Base-by-base conservation (phyloP, 2,888 invertebrate species). In the Erebia aethiops region DNA sequence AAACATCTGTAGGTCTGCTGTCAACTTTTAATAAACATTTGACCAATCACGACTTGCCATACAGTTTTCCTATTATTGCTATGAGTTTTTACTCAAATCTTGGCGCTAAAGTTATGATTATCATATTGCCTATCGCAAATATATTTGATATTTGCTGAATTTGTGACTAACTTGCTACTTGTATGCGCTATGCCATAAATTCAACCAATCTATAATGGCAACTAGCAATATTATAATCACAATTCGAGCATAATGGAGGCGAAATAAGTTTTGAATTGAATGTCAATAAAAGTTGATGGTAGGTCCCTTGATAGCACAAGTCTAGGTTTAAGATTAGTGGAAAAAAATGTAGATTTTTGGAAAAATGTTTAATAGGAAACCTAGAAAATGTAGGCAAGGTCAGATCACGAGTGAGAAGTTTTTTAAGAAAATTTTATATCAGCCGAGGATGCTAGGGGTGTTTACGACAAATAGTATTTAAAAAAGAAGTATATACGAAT, bases 341-440 rank as follows among this genome's bases (percentile, higher is more conserved):
- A 86, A 86, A 88, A 86, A 87, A 84, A 82, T 81, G 87, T 92
- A 92, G 92, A 87, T 89, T 93, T 92, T 93, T 93, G 90, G 92
- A 92, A 84, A 90, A 86, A 91, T 92, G 91, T 93, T 92, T 91
- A 89, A 86, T 89, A 91, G 88, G 84, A 83, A 73, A 75, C 71
- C 81, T 87, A 86, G 84, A 78, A 77, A 79, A 80, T 69, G 75
- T 81, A 81, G 78, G 81, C 72, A 75, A 71, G 83, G 84, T 79
- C 83, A 84, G 86, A 88, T 85, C 86, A 76, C 77, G 88, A 88
- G 90, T 87, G 89, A 88, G 88, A 87, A 72, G 79, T 87, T 87
- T 88, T 88, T 76, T 86, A 85, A 86, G 81, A 83, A 84, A 67
- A 83, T 87, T 87, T 89, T 88, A 83, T 88, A 88, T 84, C 84